Evolutionary conservation across 2,888 invertebrate species (phyloP).

Genomic region (Neocrepidodera transversa): DNA sequence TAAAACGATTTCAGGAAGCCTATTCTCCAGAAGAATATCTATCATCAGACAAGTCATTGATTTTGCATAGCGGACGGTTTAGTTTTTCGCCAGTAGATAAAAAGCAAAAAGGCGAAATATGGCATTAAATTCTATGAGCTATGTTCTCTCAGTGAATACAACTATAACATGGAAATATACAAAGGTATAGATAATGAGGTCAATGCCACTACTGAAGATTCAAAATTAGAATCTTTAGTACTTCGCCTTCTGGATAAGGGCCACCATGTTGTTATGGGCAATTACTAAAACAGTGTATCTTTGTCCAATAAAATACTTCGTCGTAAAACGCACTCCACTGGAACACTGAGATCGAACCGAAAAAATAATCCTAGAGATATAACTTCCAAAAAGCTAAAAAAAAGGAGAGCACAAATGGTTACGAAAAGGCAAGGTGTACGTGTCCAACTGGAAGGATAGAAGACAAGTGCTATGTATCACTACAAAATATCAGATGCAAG

Average conservation of each 20-base stretch:
- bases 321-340: no score
- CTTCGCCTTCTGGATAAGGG: constrained; percentile 16
- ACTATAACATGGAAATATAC: no score
- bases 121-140: neutral
- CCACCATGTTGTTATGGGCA: constrained; percentile 27
- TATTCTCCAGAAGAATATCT: neutral
- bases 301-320: constrained; percentile 13
- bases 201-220: no score
- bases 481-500: no score
- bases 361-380: no score
- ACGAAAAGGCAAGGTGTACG: neutral
- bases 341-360: constrained; percentile 5
- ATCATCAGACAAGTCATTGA: no score
- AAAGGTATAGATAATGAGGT: no score
- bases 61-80: no score
- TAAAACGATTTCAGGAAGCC: neutral
- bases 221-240: no score
- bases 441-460: constrained; percentile 19
- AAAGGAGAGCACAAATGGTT: constrained; percentile 16
- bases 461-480: constrained; percentile 9
- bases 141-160: no score
- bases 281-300: constrained; percentile 23
- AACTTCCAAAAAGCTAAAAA: constrained; percentile 1
- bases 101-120: constrained; percentile 26
- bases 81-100: constrained; percentile 28